Evolutionary conservation across 2,797 vertebrate species (phyloP).

Genomic region (Malacoctenus gilli): DNA sequence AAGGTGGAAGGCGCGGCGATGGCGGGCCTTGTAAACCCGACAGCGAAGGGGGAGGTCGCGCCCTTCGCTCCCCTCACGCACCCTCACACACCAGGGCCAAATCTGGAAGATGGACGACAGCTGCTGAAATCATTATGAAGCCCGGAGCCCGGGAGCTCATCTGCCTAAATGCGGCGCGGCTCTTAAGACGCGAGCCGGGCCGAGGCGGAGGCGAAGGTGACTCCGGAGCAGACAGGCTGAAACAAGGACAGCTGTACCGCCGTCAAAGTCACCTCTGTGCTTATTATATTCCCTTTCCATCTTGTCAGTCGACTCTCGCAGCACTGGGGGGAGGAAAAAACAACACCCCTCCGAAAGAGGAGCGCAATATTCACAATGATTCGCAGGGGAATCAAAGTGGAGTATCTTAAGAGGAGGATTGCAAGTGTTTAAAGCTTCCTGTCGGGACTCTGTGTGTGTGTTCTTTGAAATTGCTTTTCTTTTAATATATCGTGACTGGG

Average conservation of each 20-base stretch:
- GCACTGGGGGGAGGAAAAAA: constrained; percentile 41
- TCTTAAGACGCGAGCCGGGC: constrained; percentile 29
- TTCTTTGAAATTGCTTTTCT: constrained; percentile 8
- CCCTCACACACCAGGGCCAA: constrained; percentile 35
- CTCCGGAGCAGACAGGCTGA: constrained; percentile 46
- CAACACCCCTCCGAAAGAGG: constrained; percentile 19
- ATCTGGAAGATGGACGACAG: constrained; percentile 47
- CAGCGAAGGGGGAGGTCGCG: constrained; percentile 8
- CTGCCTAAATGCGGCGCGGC: constrained; percentile 44
- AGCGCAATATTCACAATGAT: constrained; percentile 30
- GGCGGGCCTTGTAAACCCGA: constrained; percentile 24
- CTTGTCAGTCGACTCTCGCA: constrained; percentile 39
- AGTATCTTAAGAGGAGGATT: constrained; percentile 18
- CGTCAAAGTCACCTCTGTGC: constrained; percentile 64
- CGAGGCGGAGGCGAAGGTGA: constrained; percentile 40
- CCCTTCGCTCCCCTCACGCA: constrained; percentile 26
- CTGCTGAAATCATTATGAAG: constrained; percentile 56
- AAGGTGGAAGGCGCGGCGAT: constrained; percentile 55
- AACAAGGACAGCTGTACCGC: constrained; percentile 54
- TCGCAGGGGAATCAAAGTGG: constrained; percentile 25
- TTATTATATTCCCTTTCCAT: constrained; percentile 38
- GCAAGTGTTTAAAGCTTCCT: constrained; percentile 21
- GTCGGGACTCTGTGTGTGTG: background rate
- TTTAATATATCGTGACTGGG: background rate
- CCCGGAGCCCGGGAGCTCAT: constrained; percentile 38